Percentiles rank a stretch among this genome's conserved stretches.
phyloP scores from a whole-genome alignment of 2,797 vertebrate species.

The Propithecus perrieri region DNA sequence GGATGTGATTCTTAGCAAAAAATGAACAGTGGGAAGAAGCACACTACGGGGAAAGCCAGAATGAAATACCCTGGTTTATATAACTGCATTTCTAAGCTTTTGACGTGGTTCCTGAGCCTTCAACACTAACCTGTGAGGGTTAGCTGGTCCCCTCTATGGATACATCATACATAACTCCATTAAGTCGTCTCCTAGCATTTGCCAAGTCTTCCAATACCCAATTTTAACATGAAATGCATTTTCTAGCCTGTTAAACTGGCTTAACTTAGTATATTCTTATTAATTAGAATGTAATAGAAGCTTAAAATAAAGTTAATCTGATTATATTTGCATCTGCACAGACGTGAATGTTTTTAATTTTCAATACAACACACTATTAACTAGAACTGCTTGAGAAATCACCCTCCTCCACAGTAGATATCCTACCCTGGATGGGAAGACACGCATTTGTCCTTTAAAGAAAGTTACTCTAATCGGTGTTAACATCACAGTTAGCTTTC shows the following conservation, averaged over 20 bases:
- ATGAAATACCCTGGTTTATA: not conserved
- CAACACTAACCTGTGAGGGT: not conserved
- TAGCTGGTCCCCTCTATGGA: not conserved
- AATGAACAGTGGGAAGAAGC: not conserved
- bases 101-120: not conserved
- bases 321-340: slow-evolving; percentile 30
- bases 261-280: slow-evolving; percentile 65
- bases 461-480: not conserved
- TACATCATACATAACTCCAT: not conserved
- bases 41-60: not conserved
- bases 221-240: slow-evolving; percentile 64
- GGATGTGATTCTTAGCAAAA: slow-evolving; percentile 14
- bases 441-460: not conserved
- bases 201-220: not conserved
- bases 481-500: not conserved
- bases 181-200: slow-evolving; percentile 38
- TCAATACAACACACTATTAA: not conserved
- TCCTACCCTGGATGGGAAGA: not conserved
- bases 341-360: slow-evolving; percentile 35
- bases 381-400: not conserved
- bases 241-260: slow-evolving; percentile 59
- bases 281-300: slow-evolving; percentile 72
- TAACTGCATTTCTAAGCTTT: not conserved
- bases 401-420: not conserved
- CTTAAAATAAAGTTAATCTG: slow-evolving; percentile 81